Evolutionary conservation across 2,113 vertebrate genomes (phyloP).

Genomic region (Hassar affinis): DNA sequence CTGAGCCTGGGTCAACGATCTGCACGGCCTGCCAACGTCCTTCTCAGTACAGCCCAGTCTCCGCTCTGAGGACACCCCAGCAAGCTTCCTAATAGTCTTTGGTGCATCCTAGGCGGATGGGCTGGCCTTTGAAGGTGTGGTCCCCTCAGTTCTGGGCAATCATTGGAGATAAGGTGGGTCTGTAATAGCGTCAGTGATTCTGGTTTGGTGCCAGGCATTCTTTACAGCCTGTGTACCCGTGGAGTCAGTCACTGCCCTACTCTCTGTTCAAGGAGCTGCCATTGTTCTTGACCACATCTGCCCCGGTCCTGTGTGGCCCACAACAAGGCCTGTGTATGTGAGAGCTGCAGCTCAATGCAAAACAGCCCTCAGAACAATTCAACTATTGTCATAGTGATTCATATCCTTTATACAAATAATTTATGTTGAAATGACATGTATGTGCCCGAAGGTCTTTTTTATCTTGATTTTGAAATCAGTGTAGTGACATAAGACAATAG

Average conservation of each 20-base stretch:
- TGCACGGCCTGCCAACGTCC: constrained; percentile 65
- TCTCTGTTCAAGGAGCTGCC: constrained; percentile 78
- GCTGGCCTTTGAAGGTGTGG: constrained; percentile 94
- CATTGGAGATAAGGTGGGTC: constrained; percentile 88
- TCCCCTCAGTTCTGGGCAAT: constrained; percentile 80
- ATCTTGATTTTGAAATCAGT: background rate
- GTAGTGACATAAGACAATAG: background rate
- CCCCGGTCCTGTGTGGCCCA: constrained; percentile 73
- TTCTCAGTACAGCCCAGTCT: constrained; percentile 76
- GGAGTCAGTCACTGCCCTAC: constrained; percentile 93
- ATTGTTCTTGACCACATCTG: constrained; percentile 93
- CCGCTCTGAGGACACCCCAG: constrained; percentile 68
- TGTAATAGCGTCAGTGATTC: constrained; percentile 75
- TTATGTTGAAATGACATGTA: constrained; percentile 54
- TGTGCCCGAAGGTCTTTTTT: background rate
- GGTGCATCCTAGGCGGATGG: constrained; percentile 78
- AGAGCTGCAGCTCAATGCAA: constrained; percentile 79
- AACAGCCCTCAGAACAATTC: constrained; percentile 76
- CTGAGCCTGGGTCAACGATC: constrained; percentile 66
- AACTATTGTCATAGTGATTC: constrained; percentile 66
- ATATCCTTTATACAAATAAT: constrained; percentile 59
- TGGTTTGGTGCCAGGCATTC: constrained; percentile 88
- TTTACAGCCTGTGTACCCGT: constrained; percentile 81
- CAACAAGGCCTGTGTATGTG: constrained; percentile 89
- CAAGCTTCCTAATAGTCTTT: constrained; percentile 81